Base-by-base conservation (phyloP, 1,140 invertebrate genomes). In the Lasioglossum albipes region DNA sequence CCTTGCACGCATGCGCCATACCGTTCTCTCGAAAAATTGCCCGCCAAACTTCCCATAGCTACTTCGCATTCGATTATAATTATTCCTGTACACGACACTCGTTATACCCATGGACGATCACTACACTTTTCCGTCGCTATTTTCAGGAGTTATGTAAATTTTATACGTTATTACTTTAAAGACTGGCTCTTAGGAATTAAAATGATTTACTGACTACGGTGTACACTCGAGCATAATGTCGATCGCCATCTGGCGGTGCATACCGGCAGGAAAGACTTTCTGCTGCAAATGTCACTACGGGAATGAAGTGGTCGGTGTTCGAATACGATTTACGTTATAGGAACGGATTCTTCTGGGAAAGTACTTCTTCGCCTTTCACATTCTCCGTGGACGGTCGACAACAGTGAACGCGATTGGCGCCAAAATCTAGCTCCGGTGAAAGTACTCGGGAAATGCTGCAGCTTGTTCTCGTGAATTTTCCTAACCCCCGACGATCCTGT, bases 381-480 rank as follows among this genome's bases (percentile, higher is more conserved):
- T 77, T 68, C 65, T 45, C n/a, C n/a, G 31, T n/a, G 0, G 5
- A 36, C 57, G 42, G 49, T n/a, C 36, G 6, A 49, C 36, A 49
- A 13, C 71, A n/a, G 54, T n/a, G 16, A 9, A 2, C 9, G 22
- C 52, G 59, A 22, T 79, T 79, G 74, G 57, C 83, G 69, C 64
- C 83, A 71, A 85, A 85, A 81, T 84, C 64, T 22, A 52, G 69
- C 36, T 20, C 42, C 45, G 71, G 83, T 85, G 83, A 81, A 85
- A 85, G 83, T 85, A 52, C 73, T 57, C 49, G 72, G 54, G 18
- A 71, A 62, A 52, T 20, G 7, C 62, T 27, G 42, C 18, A 49
- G 18, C 13, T 9, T 3, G 16, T 49, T 41, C 41, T 18, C 22
- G 18, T 22, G 49, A 66, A 66, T 57, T 79, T 49, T 59, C 70